phyloP scores from a whole-genome alignment of 1,140 invertebrate species.

The Luehdorfia chinensis region DNA sequence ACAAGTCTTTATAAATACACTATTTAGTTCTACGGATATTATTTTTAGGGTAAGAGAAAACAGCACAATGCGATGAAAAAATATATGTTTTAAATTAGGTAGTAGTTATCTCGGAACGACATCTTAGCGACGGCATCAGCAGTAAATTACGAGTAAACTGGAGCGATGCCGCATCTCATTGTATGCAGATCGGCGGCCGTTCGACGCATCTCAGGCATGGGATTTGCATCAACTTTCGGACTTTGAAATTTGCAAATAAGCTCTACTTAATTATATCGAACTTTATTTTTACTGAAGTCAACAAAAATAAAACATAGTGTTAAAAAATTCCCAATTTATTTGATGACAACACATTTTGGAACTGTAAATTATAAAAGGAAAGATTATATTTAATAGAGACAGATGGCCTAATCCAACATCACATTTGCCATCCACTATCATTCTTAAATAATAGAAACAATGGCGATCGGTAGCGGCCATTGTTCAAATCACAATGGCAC shows the following conservation, averaged over 20 bases:
- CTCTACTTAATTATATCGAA: slow-evolving; percentile 35
- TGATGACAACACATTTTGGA: too few relatives aligned
- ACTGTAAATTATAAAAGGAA: too few relatives aligned
- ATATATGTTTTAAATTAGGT: slow-evolving; percentile 60
- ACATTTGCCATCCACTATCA: slow-evolving; percentile 39
- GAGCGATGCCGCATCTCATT: slow-evolving; percentile 46
- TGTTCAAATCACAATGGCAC: slow-evolving; percentile 66
- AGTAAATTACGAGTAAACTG: slow-evolving; percentile 63
- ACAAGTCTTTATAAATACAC: too few relatives aligned
- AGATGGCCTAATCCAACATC: slow-evolving; percentile 26
- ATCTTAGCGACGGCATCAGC: slow-evolving; percentile 49
- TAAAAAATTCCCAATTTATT: too few relatives aligned
- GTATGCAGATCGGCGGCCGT: slow-evolving; percentile 57
- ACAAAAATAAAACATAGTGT: too few relatives aligned
- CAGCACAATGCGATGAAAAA: slow-evolving; percentile 17
- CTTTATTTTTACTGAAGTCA: neutral
- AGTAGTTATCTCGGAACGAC: slow-evolving; percentile 54
- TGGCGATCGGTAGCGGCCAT: slow-evolving; percentile 53
- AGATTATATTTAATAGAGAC: slow-evolving; percentile 23
- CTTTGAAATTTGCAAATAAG: slow-evolving; percentile 44
- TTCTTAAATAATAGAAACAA: slow-evolving; percentile 72
- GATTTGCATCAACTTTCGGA: slow-evolving; percentile 68
- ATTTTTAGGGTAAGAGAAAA: too few relatives aligned
- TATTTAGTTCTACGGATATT: too few relatives aligned
- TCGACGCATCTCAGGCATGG: slow-evolving; percentile 32